Conservation (phyloP, 2,113 vertebrate species). For the Saimiri boliviensis region DNA sequence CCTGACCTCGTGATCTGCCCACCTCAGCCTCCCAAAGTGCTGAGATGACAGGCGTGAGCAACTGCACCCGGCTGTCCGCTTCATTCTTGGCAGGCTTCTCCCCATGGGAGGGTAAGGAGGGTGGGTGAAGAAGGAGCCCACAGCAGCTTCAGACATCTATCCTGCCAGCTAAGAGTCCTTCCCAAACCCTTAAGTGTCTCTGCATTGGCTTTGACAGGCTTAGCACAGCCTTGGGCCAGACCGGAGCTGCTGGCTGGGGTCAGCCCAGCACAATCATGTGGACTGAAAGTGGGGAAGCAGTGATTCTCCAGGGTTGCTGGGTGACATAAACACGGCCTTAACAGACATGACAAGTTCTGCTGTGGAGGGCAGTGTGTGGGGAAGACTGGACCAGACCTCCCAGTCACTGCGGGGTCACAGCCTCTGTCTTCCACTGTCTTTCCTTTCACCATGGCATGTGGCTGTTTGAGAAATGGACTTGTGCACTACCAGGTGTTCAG, state of each 20-base stretch:
- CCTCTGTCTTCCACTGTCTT: neutral
- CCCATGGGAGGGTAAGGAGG: too few relatives aligned
- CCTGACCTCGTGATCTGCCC: too few relatives aligned
- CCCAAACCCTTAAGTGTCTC: neutral
- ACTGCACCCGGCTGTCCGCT: neutral
- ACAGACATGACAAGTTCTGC: neutral
- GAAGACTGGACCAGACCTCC: neutral
- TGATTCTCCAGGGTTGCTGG: neutral
- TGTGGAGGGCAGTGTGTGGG: neutral
- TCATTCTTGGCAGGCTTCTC: neutral
- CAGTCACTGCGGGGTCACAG: neutral
- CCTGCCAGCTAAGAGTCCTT: neutral
- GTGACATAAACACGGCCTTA: neutral
- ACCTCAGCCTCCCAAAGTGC: too few relatives aligned
- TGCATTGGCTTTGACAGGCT: neutral
- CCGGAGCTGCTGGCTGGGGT: neutral
- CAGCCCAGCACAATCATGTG: neutral
- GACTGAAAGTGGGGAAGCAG: neutral
- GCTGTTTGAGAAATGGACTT: neutral
- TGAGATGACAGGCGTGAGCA: too few relatives aligned
- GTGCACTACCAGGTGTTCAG: neutral
- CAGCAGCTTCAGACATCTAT: neutral
- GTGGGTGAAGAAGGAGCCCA: neutral
- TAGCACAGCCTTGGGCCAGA: neutral
- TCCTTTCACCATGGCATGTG: too few relatives aligned